These are phyloP conservation scores for Ormyrus labotus DNA, from an alignment of 2,888 invertebrate species.

Conservation along the genomic window DNA sequence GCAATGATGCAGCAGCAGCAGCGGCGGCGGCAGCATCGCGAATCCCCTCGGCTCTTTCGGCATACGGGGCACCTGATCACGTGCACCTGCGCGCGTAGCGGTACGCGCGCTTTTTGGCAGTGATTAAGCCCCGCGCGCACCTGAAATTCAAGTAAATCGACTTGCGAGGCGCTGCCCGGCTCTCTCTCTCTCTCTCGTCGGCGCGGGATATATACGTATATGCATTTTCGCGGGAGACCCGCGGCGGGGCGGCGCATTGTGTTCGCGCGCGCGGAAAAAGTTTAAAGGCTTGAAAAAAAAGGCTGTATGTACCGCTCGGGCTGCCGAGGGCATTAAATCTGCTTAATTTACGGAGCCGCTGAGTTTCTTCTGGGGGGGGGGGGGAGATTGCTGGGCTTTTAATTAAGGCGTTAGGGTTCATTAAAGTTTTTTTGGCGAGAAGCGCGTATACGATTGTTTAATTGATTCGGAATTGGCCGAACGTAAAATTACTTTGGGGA, in stretches of 20 bases:
- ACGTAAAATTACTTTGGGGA: no score
- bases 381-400: no score
- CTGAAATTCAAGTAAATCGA: constrained; percentile 55
- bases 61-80: constrained; percentile 33
- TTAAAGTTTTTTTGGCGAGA: background rate
- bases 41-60: background rate
- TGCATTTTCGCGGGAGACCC: background rate
- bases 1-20: constrained; percentile 20
- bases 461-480: no score
- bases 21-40: background rate
- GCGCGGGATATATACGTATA: background rate
- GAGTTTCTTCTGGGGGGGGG: no score
- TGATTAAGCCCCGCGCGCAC: constrained; percentile 47
- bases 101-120: constrained; percentile 44
- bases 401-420: no score
- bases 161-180: constrained; percentile 46
- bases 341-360: constrained; percentile 8
- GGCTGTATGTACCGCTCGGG: constrained; percentile 7
- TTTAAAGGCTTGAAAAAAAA: constrained; percentile 16
- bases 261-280: constrained; percentile 7
- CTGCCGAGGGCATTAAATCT: constrained; percentile 14
- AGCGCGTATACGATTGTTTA: background rate
- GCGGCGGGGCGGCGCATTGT: background rate
- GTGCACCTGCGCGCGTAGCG: constrained; percentile 53
- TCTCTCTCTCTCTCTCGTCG: background rate